Conservation (phyloP, 2,113 vertebrate genomes). For the Serilophus lunatus region DNA sequence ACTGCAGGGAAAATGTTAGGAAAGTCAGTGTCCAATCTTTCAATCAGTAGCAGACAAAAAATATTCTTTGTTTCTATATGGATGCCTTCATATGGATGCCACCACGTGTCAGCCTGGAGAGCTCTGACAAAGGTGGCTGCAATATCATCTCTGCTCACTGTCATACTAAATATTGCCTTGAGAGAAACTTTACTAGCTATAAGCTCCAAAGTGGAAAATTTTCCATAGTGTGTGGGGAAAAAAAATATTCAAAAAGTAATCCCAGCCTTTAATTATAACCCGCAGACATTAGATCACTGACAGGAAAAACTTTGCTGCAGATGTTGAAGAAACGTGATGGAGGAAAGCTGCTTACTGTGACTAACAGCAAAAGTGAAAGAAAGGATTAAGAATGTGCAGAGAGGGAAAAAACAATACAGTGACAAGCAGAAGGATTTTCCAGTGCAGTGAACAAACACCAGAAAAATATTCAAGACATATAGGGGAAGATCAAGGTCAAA, state of each 20-base stretch:
- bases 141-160: not conserved
- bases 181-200: not conserved
- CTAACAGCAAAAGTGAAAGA: slow-evolving; percentile 15
- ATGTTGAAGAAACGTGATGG: slow-evolving; percentile 12
- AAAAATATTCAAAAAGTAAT: not conserved
- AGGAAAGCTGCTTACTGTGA: slow-evolving; percentile 22
- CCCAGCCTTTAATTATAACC: slow-evolving; percentile 9
- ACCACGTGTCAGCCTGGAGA: not conserved
- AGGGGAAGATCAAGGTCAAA: not conserved
- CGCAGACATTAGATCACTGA: slow-evolving; percentile 49
- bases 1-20: not conserved
- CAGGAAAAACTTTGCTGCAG: slow-evolving; percentile 34
- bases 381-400: slow-evolving; percentile 13
- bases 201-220: not conserved
- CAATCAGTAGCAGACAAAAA: not conserved
- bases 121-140: not conserved
- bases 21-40: not conserved
- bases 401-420: slow-evolving; percentile 4
- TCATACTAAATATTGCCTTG: not conserved
- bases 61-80: not conserved
- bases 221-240: not conserved
- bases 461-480: not conserved
- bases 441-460: not conserved
- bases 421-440: slow-evolving; percentile 36
- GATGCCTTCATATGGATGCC: not conserved